Conservation (phyloP, 1,140 invertebrate species). For the Eurosta solidaginis region DNA sequence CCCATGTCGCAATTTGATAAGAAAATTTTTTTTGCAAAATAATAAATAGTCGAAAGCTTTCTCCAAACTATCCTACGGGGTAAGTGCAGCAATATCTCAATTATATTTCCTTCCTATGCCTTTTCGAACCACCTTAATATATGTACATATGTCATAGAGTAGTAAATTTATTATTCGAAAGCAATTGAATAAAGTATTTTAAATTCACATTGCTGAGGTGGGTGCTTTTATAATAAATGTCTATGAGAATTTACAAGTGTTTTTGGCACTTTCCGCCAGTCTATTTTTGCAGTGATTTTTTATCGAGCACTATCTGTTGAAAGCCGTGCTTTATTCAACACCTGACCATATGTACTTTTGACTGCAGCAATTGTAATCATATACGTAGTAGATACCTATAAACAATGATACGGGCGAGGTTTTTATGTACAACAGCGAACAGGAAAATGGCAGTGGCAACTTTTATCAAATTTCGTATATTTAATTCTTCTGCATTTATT, state of each 20-base stretch:
- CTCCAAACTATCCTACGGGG: too few species aligned
- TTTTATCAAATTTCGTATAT: too few species aligned
- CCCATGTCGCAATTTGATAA: too few species aligned
- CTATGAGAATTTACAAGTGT: conserved; percentile 12
- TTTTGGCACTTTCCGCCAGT: background rate
- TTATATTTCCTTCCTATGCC: too few species aligned
- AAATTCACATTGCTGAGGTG: conserved; percentile 11
- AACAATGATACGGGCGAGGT: too few species aligned
- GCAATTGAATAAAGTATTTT: background rate
- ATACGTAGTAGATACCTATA: too few species aligned
- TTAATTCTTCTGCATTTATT: too few species aligned
- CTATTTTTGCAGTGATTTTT: background rate
- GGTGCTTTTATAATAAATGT: background rate
- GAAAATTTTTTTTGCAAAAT: too few species aligned
- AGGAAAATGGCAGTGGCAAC: too few species aligned
- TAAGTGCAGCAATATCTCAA: too few species aligned
- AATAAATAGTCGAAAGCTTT: too few species aligned
- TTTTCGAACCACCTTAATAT: background rate
- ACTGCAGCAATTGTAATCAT: background rate
- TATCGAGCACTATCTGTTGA: background rate
- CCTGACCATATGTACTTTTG: background rate
- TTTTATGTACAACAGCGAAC: too few species aligned
- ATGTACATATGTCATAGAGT: background rate
- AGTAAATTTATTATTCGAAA: conserved; percentile 16
- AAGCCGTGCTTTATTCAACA: background rate